These are phyloP conservation scores for Anser cygnoides DNA, from an alignment of 2,113 vertebrate species.

Conservation along the genomic window DNA sequence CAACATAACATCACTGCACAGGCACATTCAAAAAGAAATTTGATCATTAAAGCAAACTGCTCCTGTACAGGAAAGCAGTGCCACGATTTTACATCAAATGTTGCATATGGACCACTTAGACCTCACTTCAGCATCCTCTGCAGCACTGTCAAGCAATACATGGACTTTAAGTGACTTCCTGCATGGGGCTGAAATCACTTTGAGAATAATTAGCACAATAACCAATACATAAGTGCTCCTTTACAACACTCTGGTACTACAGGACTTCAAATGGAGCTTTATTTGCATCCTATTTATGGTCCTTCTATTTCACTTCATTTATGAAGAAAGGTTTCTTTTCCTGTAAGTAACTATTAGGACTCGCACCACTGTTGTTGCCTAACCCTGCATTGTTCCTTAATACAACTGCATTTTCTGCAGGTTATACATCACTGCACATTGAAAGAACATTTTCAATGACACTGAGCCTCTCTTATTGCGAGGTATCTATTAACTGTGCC, in stretches of 20 bases:
- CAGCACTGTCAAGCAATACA: neutral
- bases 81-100: neutral
- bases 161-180: neutral
- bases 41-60: neutral
- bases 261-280: neutral
- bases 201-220: neutral
- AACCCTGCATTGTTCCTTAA: neutral
- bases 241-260: neutral
- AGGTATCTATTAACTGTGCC: neutral
- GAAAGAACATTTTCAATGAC: conserved; percentile 13
- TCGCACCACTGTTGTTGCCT: neutral
- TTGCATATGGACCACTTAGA: neutral
- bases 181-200: neutral
- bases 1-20: neutral
- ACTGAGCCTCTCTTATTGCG: neutral
- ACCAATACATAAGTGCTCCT: neutral
- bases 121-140: neutral
- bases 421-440: neutral
- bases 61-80: neutral
- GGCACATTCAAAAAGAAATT: neutral
- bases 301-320: neutral
- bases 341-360: neutral
- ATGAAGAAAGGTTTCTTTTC: neutral
- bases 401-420: neutral
- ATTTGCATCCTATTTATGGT: neutral